These are phyloP conservation scores for Phytoseiulus persimilis DNA, from an alignment of 2,888 invertebrate genomes.

Conservation along the genomic window DNA sequence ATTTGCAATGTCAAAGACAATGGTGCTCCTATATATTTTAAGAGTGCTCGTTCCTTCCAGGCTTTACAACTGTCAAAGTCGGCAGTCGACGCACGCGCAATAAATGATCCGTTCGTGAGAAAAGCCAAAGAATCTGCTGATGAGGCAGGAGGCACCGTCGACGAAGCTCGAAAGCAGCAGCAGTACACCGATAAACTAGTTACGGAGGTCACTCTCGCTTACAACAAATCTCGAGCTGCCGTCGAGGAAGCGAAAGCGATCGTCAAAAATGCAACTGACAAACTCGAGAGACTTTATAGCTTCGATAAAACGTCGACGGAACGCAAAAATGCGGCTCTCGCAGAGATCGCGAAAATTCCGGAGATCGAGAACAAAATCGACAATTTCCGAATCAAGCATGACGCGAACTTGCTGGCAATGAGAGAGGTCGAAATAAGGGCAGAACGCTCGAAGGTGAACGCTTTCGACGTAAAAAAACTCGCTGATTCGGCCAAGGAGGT, in stretches of 20 bases:
- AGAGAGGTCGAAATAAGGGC: conserved; percentile 70
- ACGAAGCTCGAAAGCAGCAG: conserved; percentile 35
- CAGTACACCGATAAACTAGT: conserved; percentile 69
- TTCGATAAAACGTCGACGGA: background rate
- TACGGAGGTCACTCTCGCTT: conserved; percentile 62
- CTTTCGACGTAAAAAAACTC: conserved; percentile 49
- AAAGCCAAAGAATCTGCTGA: background rate
- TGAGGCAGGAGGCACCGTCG: background rate
- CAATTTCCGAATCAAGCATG: conserved; percentile 64
- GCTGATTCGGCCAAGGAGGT: conserved; percentile 48
- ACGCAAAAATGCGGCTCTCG: conserved; percentile 58
- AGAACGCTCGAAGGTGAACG: conserved; percentile 62
- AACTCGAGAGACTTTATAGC: conserved; percentile 62
- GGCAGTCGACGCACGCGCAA: background rate
- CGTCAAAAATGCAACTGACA: conserved; percentile 67
- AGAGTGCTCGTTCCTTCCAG: background rate
- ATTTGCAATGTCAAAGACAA: too few species aligned
- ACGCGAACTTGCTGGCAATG: conserved; percentile 63
- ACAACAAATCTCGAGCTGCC: conserved; percentile 68
- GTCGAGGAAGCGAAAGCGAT: conserved; percentile 74
- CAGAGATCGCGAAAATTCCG: conserved; percentile 66
- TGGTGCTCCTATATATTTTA: too few species aligned
- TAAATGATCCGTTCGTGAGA: conserved; percentile 46
- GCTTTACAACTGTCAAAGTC: background rate
- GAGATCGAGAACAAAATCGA: conserved; percentile 64